Evolutionary conservation across 2,888 invertebrate species (phyloP).

Genomic region (Poecilus cupreus): DNA sequence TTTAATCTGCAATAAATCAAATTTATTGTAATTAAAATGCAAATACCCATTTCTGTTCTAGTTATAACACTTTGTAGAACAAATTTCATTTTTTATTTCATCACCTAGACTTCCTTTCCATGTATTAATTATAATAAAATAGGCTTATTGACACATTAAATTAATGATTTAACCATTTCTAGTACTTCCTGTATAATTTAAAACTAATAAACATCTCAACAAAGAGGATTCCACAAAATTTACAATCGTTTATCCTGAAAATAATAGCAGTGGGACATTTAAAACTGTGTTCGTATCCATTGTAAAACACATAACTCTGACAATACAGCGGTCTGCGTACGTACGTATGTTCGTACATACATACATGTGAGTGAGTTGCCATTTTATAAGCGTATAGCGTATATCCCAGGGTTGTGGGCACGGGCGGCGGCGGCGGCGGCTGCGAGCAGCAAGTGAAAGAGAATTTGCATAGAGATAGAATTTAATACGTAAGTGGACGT

Average conservation of each 20-base stretch:
- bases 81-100: slow-evolving; percentile 25
- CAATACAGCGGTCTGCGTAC: slow-evolving; percentile 16
- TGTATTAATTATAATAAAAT: slow-evolving; percentile 25
- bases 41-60: slow-evolving; percentile 10
- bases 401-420: not conserved
- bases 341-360: not conserved
- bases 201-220: slow-evolving; percentile 27
- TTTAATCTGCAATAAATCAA: slow-evolving; percentile 21
- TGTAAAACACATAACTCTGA: slow-evolving; percentile 42
- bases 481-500: slow-evolving; percentile 51
- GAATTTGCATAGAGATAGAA: slow-evolving; percentile 51
- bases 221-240: slow-evolving; percentile 31
- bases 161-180: not conserved
- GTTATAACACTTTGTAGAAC: slow-evolving; percentile 20
- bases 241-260: slow-evolving; percentile 27
- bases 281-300: slow-evolving; percentile 40
- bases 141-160: slow-evolving; percentile 22
- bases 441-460: slow-evolving; percentile 18
- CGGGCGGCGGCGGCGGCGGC: not conserved
- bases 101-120: slow-evolving; percentile 15
- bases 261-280: slow-evolving; percentile 27
- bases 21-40: slow-evolving; percentile 30
- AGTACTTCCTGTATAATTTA: slow-evolving; percentile 27
- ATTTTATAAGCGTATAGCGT: slow-evolving; percentile 20
- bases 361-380: slow-evolving; percentile 25